These are phyloP conservation scores for Eupristina koningsbergeri DNA, from an alignment of 1,140 invertebrate species.

Conservation along the genomic window DNA sequence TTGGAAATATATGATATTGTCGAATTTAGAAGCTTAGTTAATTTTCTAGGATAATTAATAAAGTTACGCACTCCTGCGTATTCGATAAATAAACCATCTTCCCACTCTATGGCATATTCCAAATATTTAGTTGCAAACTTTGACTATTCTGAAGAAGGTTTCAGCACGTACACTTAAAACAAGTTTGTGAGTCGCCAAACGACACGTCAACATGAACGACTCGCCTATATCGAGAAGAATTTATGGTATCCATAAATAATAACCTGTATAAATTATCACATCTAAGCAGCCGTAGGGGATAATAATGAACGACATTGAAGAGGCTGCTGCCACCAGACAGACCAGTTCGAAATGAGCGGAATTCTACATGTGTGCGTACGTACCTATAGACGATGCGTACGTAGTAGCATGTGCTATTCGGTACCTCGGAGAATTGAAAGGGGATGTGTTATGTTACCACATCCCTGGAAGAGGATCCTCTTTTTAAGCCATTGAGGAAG, in stretches of 20 bases:
- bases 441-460: neutral
- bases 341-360: neutral
- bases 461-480: too few species aligned
- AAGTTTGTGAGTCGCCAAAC: too few species aligned
- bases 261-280: neutral
- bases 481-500: neutral
- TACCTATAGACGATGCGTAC: too few species aligned
- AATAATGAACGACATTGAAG: neutral
- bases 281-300: neutral
- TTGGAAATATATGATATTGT: neutral
- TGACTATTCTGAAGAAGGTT: too few species aligned
- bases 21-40: neutral
- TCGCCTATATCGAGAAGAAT: too few species aligned
- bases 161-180: neutral
- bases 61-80: neutral
- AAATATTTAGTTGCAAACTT: conserved; percentile 5
- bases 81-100: neutral
- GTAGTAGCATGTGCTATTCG: neutral
- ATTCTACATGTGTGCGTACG: too few species aligned
- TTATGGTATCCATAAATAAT: neutral
- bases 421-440: neutral
- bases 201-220: too few species aligned
- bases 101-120: neutral
- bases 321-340: neutral
- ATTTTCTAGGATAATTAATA: neutral